These are phyloP conservation scores for Onychorhynchus coronatus DNA, from an alignment of 2,113 vertebrate genomes.

Conservation along the genomic window DNA sequence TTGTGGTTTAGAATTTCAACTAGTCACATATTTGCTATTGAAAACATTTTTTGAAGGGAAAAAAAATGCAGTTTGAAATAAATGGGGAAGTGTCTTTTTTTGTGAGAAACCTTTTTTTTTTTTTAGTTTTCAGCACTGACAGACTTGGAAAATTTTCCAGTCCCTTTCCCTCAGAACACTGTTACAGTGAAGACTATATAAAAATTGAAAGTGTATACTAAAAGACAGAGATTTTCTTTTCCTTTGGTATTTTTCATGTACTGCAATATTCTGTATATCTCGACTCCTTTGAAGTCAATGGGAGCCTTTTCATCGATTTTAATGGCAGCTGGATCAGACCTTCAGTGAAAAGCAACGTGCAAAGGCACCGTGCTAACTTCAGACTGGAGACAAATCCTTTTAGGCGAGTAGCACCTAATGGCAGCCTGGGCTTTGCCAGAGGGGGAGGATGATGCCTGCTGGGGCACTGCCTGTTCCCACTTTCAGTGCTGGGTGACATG, in stretches of 20 bases:
- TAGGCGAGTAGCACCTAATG: slow-evolving; percentile 8
- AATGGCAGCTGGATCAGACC: slow-evolving; percentile 55
- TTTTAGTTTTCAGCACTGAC: background rate
- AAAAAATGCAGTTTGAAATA: background rate
- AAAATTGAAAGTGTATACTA: background rate
- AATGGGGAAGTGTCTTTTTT: background rate
- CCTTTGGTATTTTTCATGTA: slow-evolving; percentile 34
- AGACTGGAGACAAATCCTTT: slow-evolving; percentile 49
- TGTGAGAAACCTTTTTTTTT: background rate
- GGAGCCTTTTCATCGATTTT: slow-evolving; percentile 57
- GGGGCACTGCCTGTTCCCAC: background rate
- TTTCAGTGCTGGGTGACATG: background rate
- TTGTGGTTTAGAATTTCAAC: background rate
- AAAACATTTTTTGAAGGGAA: background rate
- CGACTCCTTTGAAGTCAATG: slow-evolving; percentile 49
- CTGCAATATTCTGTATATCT: background rate
- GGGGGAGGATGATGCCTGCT: background rate
- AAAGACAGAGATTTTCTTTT: slow-evolving; percentile 20
- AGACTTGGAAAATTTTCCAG: background rate
- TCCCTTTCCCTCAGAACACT: background rate
- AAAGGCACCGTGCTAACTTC: slow-evolving; percentile 12
- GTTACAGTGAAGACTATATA: background rate
- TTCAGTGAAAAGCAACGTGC: slow-evolving; percentile 39
- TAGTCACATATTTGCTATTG: background rate
- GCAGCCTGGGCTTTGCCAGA: background rate